phyloP scores from a whole-genome alignment of 2,797 vertebrate genomes.

The Todus mexicanus region DNA sequence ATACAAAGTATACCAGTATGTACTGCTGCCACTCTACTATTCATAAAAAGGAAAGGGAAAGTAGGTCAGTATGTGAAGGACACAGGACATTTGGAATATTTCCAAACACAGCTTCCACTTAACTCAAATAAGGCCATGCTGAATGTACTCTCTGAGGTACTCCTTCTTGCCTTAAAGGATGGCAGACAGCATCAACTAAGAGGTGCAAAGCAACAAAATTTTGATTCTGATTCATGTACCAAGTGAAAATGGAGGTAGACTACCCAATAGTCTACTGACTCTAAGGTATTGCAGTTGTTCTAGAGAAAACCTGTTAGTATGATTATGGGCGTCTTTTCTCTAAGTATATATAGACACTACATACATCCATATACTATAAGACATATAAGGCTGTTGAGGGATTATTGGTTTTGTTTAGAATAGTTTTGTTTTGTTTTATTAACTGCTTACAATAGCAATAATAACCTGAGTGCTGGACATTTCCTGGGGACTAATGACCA shows the following conservation, averaged over 20 bases:
- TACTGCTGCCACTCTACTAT: background rate
- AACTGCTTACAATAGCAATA: conserved; percentile 30
- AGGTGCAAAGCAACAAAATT: background rate
- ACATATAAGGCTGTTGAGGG: background rate
- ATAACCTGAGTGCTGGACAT: conserved; percentile 48
- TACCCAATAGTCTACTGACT: background rate
- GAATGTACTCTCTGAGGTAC: background rate
- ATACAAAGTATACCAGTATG: background rate
- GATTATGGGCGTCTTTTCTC: background rate
- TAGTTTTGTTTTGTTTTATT: background rate
- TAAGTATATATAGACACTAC: background rate
- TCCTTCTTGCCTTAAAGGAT: background rate
- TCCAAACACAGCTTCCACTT: background rate
- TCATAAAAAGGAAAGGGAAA: background rate
- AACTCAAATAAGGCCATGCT: background rate
- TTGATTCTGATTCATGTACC: background rate
- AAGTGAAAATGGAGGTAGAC: background rate
- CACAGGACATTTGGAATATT: background rate
- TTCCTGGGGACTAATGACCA: conserved; percentile 68
- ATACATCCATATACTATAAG: background rate
- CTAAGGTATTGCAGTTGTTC: background rate
- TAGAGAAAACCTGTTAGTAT: background rate
- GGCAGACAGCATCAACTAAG: background rate
- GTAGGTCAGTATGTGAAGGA: background rate
- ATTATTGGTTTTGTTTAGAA: background rate